Base-by-base conservation (phyloP, 1,140 invertebrate species). In the Lutraria rhynchaena region DNA sequence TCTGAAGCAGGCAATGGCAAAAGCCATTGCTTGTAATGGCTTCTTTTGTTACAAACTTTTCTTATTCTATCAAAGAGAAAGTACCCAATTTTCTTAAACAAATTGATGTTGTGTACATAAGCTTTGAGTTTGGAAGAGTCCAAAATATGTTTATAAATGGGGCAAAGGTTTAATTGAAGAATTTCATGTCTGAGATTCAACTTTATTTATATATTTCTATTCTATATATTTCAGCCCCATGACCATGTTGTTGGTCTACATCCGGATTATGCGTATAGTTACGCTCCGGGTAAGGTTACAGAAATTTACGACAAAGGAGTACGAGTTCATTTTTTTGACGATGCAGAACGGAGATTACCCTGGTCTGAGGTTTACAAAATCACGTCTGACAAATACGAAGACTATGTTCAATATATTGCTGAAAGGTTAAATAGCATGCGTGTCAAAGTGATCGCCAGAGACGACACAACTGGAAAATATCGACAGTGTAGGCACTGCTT, bases 401-500 rank as follows among this genome's bases (percentile, higher is more conserved):
- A 63, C 15, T 33, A 63, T 44, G 35, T 63, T 37, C 5, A 41
- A 44, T 63, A 63, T n/a, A 63, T 63, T 15, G 44, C n/a, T 37
- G 3, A 24, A 22, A 13, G 22, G 19, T n/a, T 37, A 37, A 0
- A 5, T 17, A 41, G 24, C 13, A 41, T 41, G 4, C 11, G 17
- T 13, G 60, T 17, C 9, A 4, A 4, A 9, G 60, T 63, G 7
- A 9, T 63, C n/a, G 60, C 60, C 13, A 31, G 60, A 19, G 60
- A 63, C 13, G 60, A 63, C 44, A 22, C 13, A 7, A n/a, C 4
- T 22, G 60, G 60, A n/a, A 4, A 41, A n/a, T 63, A 63, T 44
- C 37, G n/a, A 41, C 33, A 3, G 22, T 63, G 60, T 63, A 44
- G 37, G 37, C 15, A 41, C 5, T 41, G 37, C 37, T 15, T 41